phyloP scores from a whole-genome alignment of 2,888 invertebrate species.

The Aphrophora alni region DNA sequence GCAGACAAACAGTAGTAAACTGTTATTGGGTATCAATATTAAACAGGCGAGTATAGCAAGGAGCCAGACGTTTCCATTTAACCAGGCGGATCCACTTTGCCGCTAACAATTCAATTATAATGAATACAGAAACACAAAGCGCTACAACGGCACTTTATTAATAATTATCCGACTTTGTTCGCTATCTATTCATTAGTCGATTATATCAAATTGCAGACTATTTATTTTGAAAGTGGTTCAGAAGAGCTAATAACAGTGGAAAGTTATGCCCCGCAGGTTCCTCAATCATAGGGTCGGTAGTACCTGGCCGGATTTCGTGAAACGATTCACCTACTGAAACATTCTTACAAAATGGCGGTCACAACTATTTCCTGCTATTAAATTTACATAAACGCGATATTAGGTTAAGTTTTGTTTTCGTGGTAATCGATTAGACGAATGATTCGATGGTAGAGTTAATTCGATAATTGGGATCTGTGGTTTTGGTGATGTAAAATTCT shows the following conservation, averaged over 20 bases:
- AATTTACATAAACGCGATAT: constrained; percentile 9
- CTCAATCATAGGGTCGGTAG: background rate
- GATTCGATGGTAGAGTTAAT: background rate
- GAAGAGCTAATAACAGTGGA: background rate
- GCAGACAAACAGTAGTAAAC: background rate
- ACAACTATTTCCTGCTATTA: constrained; percentile 7
- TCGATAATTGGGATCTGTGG: background rate
- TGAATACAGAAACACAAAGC: background rate
- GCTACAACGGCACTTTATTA: background rate
- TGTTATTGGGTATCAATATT: background rate
- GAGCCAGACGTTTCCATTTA: background rate
- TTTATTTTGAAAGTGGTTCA: constrained; percentile 6
- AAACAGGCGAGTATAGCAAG: background rate
- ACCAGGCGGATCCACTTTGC: background rate
- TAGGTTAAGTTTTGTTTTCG: background rate
- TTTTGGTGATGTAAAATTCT: background rate
- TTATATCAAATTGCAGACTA: constrained; percentile 2
- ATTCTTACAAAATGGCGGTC: background rate
- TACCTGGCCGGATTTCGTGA: background rate
- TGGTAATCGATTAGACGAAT: background rate
- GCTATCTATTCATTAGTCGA: background rate
- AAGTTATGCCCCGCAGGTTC: background rate
- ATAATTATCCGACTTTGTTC: background rate
- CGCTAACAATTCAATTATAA: background rate
- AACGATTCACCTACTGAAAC: background rate